These are phyloP conservation scores for Microctonus hyperodae DNA, from an alignment of 2,888 invertebrate species.

Conservation along the genomic window DNA sequence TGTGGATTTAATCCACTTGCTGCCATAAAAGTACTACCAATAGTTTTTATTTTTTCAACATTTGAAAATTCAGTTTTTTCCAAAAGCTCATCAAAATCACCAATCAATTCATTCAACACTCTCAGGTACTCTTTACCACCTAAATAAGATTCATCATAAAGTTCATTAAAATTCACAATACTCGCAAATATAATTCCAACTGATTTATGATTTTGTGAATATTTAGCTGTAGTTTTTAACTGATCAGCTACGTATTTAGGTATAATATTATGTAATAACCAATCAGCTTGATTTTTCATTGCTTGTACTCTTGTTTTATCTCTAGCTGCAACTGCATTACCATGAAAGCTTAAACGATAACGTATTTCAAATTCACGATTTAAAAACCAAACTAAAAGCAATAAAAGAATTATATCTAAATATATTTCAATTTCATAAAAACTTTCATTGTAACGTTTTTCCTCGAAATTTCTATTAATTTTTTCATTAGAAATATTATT, in stretches of 20 bases:
- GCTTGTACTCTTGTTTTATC: slow-evolving; percentile 89
- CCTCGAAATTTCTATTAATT: slow-evolving; percentile 11
- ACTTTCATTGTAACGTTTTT: slow-evolving; percentile 49
- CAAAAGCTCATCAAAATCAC: slow-evolving; percentile 93
- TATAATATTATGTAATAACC: slow-evolving; percentile 95
- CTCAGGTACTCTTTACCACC: slow-evolving; percentile 94
- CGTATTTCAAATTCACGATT: slow-evolving; percentile 96
- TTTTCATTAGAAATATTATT: not conserved
- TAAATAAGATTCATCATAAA: slow-evolving; percentile 96
- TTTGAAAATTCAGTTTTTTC: slow-evolving; percentile 81
- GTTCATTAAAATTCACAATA: slow-evolving; percentile 96
- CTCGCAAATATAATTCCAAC: slow-evolving; percentile 96
- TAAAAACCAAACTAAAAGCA: slow-evolving; percentile 89
- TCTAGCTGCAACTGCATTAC: slow-evolving; percentile 87
- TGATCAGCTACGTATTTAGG: slow-evolving; percentile 95
- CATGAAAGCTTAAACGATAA: slow-evolving; percentile 91
- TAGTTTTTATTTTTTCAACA: slow-evolving; percentile 98
- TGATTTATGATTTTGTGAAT: slow-evolving; percentile 92
- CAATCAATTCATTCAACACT: slow-evolving; percentile 94
- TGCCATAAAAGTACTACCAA: slow-evolving; percentile 97
- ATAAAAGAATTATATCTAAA: slow-evolving; percentile 80
- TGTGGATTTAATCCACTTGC: slow-evolving; percentile 92
- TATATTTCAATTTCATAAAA: slow-evolving; percentile 76
- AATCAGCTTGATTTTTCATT: slow-evolving; percentile 95
- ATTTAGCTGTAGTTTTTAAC: slow-evolving; percentile 89